These are phyloP conservation scores for Sebastes kiyomatsui DNA, from an alignment of 2,797 vertebrate species.

Conservation along the genomic window DNA sequence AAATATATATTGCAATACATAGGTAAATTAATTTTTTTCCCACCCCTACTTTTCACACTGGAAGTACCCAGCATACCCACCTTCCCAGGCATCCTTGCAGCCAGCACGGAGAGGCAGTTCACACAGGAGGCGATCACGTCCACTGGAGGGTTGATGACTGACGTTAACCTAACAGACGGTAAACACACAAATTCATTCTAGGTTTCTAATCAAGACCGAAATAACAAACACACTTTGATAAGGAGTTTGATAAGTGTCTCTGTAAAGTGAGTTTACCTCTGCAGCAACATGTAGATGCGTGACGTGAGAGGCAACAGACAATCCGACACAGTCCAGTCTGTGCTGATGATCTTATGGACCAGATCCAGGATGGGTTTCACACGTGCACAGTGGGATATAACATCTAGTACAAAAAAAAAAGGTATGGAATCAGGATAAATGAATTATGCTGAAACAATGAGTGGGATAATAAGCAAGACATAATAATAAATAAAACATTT, in stretches of 20 bases:
- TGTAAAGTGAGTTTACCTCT: conserved; percentile 83
- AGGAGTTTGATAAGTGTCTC: not conserved
- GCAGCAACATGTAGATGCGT: conserved; percentile 96
- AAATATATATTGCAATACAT: no score
- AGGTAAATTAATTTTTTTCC: no score
- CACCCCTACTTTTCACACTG: not conserved
- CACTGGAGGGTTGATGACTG: conserved; percentile 93
- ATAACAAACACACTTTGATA: rapidly evolving
- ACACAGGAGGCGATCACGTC: conserved; percentile 97
- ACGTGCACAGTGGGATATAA: conserved; percentile 92
- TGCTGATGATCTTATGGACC: conserved; percentile 95
- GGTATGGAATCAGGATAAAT: not conserved
- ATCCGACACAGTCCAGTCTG: conserved; percentile 94
- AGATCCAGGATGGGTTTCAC: conserved; percentile 97
- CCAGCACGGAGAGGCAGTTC: conserved; percentile 93
- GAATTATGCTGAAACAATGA: not conserved
- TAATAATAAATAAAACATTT: no score
- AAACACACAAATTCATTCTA: not conserved
- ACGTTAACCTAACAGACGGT: conserved; percentile 84
- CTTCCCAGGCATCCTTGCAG: conserved; percentile 94
- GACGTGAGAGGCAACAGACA: conserved; percentile 96
- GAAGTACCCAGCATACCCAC: conserved; percentile 66
- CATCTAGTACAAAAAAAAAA: conserved; percentile 78
- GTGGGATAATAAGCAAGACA: no score
- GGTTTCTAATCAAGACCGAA: not conserved